A percentile compares a stretch with the other conserved stretches of the same genome.
Conservation (phyloP, 2,113 vertebrate genomes). For the Ceyx cyanopectus region DNA sequence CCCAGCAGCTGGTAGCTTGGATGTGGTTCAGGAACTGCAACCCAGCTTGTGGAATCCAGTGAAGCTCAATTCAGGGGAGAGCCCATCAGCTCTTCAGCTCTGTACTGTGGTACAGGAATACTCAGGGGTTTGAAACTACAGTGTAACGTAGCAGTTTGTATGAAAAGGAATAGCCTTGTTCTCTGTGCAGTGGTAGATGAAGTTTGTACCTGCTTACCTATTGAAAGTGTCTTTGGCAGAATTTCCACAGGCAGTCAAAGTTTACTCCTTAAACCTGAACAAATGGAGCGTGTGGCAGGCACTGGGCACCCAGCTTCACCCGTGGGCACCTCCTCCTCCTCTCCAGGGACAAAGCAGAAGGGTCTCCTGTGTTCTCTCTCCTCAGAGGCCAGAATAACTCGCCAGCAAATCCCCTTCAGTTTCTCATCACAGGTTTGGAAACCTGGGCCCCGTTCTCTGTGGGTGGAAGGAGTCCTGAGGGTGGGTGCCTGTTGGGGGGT, state of each 20-base stretch:
- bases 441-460: accelerated
- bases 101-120: constrained; percentile 80
- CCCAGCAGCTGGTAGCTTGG: constrained; percentile 50
- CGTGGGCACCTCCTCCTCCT: not conserved
- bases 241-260: constrained; percentile 82
- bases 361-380: not conserved
- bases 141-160: constrained; percentile 76
- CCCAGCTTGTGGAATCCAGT: constrained; percentile 29
- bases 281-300: constrained; percentile 64
- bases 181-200: constrained; percentile 82
- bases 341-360: not conserved
- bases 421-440: not conserved
- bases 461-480: accelerated
- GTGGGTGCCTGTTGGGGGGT: not conserved
- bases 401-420: not conserved
- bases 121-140: constrained; percentile 83
- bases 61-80: constrained; percentile 62
- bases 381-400: not conserved
- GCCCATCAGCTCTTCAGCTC: constrained; percentile 73
- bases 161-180: constrained; percentile 74
- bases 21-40: constrained; percentile 53
- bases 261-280: constrained; percentile 83
- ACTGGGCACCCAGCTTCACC: not conserved
- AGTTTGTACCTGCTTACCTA: constrained; percentile 73
- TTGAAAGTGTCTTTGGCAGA: constrained; percentile 77